These are phyloP conservation scores for Trichechus manatus DNA, from an alignment of 2,113 vertebrate species.

Conservation along the genomic window DNA sequence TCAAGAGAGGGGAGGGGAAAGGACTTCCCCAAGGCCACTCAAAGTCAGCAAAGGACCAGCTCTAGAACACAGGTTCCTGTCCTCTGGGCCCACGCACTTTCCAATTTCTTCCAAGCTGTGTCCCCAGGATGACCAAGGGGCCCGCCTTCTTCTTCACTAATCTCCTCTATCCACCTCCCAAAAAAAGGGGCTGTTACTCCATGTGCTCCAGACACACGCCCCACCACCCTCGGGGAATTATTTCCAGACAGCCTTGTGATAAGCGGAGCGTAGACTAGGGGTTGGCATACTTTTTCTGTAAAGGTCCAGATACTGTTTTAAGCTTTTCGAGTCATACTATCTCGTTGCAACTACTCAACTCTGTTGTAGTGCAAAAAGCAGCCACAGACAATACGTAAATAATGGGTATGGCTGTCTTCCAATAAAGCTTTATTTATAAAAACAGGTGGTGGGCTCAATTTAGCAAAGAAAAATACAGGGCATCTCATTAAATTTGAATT, in stretches of 20 bases:
- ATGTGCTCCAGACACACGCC: background rate
- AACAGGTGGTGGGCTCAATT: background rate
- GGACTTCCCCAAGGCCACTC: background rate
- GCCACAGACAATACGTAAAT: background rate
- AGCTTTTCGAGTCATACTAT: background rate
- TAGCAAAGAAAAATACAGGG: background rate
- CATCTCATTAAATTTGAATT: background rate
- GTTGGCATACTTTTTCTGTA: background rate
- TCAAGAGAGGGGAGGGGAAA: background rate
- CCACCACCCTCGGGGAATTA: background rate
- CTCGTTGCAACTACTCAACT: background rate
- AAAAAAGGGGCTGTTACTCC: background rate
- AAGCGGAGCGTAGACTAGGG: no score
- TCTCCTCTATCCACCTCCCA: background rate
- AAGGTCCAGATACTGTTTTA: background rate
- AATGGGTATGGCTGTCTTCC: background rate
- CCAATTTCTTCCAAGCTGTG: background rate
- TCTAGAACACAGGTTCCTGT: background rate
- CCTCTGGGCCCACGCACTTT: no score
- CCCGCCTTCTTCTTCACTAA: background rate
- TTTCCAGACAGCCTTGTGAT: background rate
- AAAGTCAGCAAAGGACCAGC: background rate
- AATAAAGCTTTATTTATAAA: constrained; percentile 65
- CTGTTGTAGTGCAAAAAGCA: background rate
- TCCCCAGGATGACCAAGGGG: background rate